Evolutionary conservation across 2,113 vertebrate species (phyloP), one percentile per base, ranked within the genome.

Genomic region (Platichthys stellatus): DNA sequence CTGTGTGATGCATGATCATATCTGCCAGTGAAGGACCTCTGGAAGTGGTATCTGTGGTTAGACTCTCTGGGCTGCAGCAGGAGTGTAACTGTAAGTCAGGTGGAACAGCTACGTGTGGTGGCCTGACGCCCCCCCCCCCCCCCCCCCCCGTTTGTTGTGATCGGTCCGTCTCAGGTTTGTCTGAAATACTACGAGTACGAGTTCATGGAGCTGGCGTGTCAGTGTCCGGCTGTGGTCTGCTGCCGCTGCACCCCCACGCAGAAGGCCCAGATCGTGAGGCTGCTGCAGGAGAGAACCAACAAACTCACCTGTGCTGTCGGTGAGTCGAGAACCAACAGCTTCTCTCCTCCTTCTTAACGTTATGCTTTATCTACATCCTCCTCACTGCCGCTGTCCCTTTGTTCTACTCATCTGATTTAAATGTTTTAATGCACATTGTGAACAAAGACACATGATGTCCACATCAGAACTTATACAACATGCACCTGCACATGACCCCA

Each of bases 181-280:
- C 94, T 99, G 70, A 99, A 98, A 86, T 99, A 97, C 90, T 99
- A 99, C 0, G 98, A 99, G 91, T 97, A 95, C 0, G 98, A 99
- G 90, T 98, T 99, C 89, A 99, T 98, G 98, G 98, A 99, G 91
- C 92, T 99, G 68, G 97, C 97, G 0, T 99, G 97, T 83, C 98
- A 99, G 93, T 97, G 97, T 89, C 98, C 98, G 0, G 97, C 98
- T 0, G 97, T 99, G 2, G 96, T 99, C 35, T 99, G 98, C 94
- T 99, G 98, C 79, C 95, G 98, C 66, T 98, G 97, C 0, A 96
- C 98, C 0, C 98, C 97, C 0, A 99, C 98, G 0, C 98, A 99
- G 93, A 99, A 99, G 73, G 98, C 98, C 1, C 97, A 98, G 94
- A 98, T 99, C 1, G 96, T 99, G 67, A 92, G 96, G 0, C 91